Conservation (phyloP, 2,888 invertebrate species). For the Andricus curvator region DNA sequence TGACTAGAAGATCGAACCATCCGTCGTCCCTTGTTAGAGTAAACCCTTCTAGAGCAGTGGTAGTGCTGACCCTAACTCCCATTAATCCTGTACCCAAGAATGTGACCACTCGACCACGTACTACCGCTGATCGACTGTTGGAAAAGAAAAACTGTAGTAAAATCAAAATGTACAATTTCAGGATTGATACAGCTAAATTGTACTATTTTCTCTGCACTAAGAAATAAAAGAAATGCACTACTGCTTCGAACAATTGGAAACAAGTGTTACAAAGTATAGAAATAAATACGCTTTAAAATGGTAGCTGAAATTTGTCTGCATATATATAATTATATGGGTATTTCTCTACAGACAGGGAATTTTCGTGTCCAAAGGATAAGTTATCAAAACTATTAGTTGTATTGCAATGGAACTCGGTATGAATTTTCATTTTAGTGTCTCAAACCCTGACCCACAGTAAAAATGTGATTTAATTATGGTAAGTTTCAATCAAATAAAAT, state of each 20-base stretch:
- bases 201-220: background rate
- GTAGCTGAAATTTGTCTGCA: too few relatives aligned
- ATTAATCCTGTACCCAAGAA: slow-evolving; percentile 95
- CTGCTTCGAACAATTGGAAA: background rate
- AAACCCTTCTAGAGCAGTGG: slow-evolving; percentile 96
- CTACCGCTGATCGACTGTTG: slow-evolving; percentile 96
- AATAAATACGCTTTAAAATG: background rate
- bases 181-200: background rate
- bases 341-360: too few relatives aligned
- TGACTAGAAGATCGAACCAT: slow-evolving; percentile 98
- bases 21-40: slow-evolving; percentile 95
- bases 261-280: background rate
- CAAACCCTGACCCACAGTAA: too few relatives aligned
- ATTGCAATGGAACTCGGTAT: too few relatives aligned
- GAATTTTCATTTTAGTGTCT: too few relatives aligned
- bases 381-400: too few relatives aligned
- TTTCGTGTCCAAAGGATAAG: too few relatives aligned
- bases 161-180: background rate
- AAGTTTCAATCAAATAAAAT: too few relatives aligned
- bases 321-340: too few relatives aligned
- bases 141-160: slow-evolving; percentile 57
- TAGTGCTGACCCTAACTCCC: slow-evolving; percentile 97
- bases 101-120: slow-evolving; percentile 96
- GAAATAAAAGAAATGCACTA: background rate
- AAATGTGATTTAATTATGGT: too few relatives aligned